phyloP scores from a whole-genome alignment of 2,888 invertebrate species.

The Morinoia aosen region DNA sequence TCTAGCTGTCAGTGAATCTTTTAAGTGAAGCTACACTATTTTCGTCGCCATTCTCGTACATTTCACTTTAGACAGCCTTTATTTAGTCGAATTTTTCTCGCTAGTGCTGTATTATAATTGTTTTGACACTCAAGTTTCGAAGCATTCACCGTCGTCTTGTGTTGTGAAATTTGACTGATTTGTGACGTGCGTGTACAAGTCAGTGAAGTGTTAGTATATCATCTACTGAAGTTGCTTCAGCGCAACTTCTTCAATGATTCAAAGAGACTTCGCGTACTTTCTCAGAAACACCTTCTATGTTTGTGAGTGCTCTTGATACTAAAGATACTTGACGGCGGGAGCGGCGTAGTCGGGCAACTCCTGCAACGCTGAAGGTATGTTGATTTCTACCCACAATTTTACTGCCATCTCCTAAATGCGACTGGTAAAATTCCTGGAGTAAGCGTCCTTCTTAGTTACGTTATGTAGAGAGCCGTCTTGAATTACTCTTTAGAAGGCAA shows the following conservation, averaged over 20 bases:
- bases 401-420: neutral
- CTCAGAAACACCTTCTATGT: neutral
- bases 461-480: no score
- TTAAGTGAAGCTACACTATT: slow-evolving; percentile 18
- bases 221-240: neutral
- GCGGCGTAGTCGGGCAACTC: neutral
- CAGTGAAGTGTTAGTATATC: neutral
- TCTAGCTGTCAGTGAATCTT: neutral
- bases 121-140: neutral
- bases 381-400: neutral
- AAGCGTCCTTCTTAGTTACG: neutral
- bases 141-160: neutral
- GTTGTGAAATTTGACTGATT: neutral
- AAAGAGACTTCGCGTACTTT: neutral
- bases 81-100: neutral
- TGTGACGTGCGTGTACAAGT: neutral
- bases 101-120: neutral
- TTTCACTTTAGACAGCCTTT: neutral
- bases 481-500: no score
- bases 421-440: neutral
- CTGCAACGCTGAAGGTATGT: neutral
- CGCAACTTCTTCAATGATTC: neutral
- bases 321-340: neutral
- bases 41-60: slow-evolving; percentile 12
- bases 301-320: neutral